Evolutionary conservation across 2,113 vertebrate species (phyloP), one percentile per base, ranked within the genome.

Genomic region (Mustela lutreola): DNA sequence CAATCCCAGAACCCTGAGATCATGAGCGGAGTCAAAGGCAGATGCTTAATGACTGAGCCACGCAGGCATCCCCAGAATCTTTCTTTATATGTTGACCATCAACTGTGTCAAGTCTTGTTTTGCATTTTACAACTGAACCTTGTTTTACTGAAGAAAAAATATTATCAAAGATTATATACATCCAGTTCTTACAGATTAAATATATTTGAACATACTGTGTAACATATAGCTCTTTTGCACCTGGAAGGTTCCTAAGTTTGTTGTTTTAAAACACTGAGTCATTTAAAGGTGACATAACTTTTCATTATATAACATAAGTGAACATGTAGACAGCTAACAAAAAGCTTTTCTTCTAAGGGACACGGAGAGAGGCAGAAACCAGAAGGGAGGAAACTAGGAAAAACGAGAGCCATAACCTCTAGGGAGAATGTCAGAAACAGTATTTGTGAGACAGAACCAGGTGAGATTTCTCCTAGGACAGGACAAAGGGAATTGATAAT

Each of bases 191-290:
- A 78, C 15, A 56, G 65, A 36, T 53, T 90, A 33, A 78, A 62
- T 62, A 12, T 36, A 76, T 93, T 62, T 93, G 62, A 86, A 71
- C 58, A 71, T 92, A 8, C 31, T 75, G n/a, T 12, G 58, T 92
- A 48, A 76, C 93, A 22, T 50, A 67, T 4, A 70, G 7, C n/a
- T 79, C 1, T 79, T 92, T 70, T 82, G 5, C 65, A 92, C 19
- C 67, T 50, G 94, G 9, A 79, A 81, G 11, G 2, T 79, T 95
- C 24, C 14, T 73, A 71, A 70, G 26, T 48, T 79, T 75, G 1
- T 58, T 89, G 18, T 85, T 95, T 97, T 84, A 71, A 97, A 90
- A 96, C 85, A 91, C 4, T 85, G 28, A 21, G 26, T 73, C 48
- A 45, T 36, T 92, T 97, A 76, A 91, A 82, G 12, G 36, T 81